Evolutionary conservation across 2,113 vertebrate species (phyloP).

Genomic region (Jacana jacana): DNA sequence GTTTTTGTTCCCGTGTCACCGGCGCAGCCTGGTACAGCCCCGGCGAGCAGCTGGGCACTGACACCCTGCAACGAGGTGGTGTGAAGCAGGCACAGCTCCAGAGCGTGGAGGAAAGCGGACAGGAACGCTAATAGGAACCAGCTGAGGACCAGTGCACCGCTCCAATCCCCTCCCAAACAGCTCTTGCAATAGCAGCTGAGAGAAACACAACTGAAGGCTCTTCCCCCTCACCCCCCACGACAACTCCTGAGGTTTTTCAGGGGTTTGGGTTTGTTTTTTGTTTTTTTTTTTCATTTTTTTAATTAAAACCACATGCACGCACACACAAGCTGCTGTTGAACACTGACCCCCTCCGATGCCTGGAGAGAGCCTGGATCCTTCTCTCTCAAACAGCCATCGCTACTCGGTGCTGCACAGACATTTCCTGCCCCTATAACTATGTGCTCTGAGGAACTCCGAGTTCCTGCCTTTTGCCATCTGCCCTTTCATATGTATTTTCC

Average conservation of each 20-base stretch:
- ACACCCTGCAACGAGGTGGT: not conserved
- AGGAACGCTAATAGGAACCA: not conserved
- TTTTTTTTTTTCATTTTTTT: not conserved
- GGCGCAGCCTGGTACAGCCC: not conserved
- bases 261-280: too few species aligned
- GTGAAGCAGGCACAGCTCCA: not conserved
- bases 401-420: not conserved
- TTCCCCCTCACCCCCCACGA: not conserved
- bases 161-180: not conserved
- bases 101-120: not conserved
- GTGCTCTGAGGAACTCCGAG: not conserved
- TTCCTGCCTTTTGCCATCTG: slow-evolving; percentile 43
- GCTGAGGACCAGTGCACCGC: not conserved
- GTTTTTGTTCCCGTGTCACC: not conserved
- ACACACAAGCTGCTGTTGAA: not conserved
- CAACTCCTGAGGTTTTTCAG: not conserved
- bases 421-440: slow-evolving; percentile 33
- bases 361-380: not conserved
- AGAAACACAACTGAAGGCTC: not conserved
- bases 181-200: not conserved
- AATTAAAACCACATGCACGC: not conserved
- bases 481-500: slow-evolving; percentile 48
- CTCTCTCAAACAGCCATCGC: not conserved
- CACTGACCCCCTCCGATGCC: not conserved
- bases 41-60: not conserved